Percentiles rank a stretch among this genome's conserved stretches.
These are phyloP conservation scores for Antheraea yamamai DNA, from an alignment of 2,888 invertebrate genomes.

Conservation along the genomic window DNA sequence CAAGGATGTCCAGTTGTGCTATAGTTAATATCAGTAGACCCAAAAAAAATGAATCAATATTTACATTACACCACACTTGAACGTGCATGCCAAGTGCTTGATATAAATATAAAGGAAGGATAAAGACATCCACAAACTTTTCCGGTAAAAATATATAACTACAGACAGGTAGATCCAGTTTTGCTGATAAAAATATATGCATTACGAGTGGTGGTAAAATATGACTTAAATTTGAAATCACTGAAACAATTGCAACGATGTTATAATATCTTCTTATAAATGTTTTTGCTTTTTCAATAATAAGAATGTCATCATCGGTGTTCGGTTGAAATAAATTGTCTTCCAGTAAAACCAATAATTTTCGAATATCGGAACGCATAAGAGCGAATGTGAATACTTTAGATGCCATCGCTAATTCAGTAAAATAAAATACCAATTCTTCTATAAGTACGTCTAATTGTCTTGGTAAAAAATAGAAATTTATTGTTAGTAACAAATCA, in stretches of 20 bases:
- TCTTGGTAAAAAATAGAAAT: slow-evolving; percentile 52
- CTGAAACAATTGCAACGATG: slow-evolving; percentile 42
- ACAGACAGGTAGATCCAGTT: slow-evolving; percentile 47
- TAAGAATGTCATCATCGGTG: slow-evolving; percentile 36
- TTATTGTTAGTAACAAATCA: slow-evolving; percentile 40
- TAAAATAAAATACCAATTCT: slow-evolving; percentile 59
- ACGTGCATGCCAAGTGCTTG: slow-evolving; percentile 54
- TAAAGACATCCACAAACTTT: slow-evolving; percentile 36
- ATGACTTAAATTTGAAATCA: slow-evolving; percentile 41
- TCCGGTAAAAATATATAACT: slow-evolving; percentile 56
- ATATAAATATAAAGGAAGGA: slow-evolving; percentile 56
- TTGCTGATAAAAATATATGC: slow-evolving; percentile 40
- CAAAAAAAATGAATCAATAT: slow-evolving; percentile 56
- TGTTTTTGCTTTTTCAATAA: slow-evolving; percentile 48
- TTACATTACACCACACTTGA: slow-evolving; percentile 52
- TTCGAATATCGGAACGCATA: slow-evolving; percentile 41
- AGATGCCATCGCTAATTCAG: slow-evolving; percentile 42
- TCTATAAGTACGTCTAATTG: slow-evolving; percentile 52
- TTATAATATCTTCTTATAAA: slow-evolving; percentile 51
- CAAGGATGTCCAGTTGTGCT: slow-evolving; percentile 61
- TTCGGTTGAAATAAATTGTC: slow-evolving; percentile 52
- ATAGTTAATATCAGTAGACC: slow-evolving; percentile 55
- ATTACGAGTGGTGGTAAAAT: slow-evolving; percentile 41
- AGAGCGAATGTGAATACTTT: slow-evolving; percentile 53
- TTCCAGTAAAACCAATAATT: slow-evolving; percentile 47